Evolutionary conservation across 2,113 vertebrate genomes (phyloP).

Genomic region (Paramormyrops kingsleyae): DNA sequence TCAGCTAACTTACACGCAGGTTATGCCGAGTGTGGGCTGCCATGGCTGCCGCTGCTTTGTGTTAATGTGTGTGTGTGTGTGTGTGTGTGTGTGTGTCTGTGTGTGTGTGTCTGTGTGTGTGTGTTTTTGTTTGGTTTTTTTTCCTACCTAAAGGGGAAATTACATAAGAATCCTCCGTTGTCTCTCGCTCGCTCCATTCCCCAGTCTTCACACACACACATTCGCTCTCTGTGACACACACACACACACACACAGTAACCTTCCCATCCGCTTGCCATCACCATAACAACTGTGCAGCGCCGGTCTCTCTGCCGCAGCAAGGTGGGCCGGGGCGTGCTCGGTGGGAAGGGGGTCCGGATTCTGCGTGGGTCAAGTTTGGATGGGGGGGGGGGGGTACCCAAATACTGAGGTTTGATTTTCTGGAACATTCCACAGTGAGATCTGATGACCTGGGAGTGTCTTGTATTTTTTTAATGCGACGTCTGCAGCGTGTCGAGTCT

Average conservation of each 20-base stretch:
- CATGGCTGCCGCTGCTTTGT: constrained; percentile 48
- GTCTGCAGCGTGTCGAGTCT: neutral
- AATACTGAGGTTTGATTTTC: constrained; percentile 1
- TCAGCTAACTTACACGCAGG: constrained; percentile 53
- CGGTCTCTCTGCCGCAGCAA: constrained; percentile 45
- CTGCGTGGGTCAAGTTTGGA: neutral
- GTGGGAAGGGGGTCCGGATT: constrained; percentile 24
- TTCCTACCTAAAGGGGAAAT: constrained; percentile 62
- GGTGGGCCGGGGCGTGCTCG: constrained; percentile 35
- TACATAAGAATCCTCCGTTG: constrained; percentile 69
- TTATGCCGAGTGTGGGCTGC: constrained; percentile 62
- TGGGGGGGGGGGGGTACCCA: neutral
- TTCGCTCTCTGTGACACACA: neutral
- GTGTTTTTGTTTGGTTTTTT: constrained; percentile 32
- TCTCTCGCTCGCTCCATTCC: constrained; percentile 54
- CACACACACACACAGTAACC: constrained; percentile 37
- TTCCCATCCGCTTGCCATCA: constrained; percentile 50
- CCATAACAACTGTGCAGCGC: constrained; percentile 56
- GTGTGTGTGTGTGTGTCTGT: neutral
- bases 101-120: neutral
- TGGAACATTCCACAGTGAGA: constrained; percentile 11
- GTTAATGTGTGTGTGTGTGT: neutral
- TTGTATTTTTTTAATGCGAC: neutral
- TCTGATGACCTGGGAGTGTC: neutral
- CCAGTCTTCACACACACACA: constrained; percentile 35